Percentiles rank a stretch among this genome's conserved stretches.
phyloP scores from a whole-genome alignment of 35 echinoderm and acorn worm genomes.

The Apostichopus parvimensis region DNA sequence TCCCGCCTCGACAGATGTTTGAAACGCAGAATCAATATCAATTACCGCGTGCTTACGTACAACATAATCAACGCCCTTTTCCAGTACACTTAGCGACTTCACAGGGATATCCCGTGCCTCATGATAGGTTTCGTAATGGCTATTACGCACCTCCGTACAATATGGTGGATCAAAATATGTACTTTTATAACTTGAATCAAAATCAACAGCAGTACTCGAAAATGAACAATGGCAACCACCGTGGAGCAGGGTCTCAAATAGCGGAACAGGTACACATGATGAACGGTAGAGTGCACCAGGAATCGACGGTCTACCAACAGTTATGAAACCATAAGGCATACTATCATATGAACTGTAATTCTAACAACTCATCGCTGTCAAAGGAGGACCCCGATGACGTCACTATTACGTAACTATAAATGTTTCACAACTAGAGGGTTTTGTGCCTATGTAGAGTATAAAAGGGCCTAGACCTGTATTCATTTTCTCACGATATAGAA shows the following conservation, averaged over 20 bases:
- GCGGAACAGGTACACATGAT: not conserved
- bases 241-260: not conserved
- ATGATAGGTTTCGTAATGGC: not conserved
- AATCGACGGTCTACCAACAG: not conserved
- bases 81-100: not conserved
- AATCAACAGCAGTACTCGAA: not conserved
- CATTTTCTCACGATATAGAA: too few relatives aligned
- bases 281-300: not conserved
- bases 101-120: not conserved
- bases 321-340: too few relatives aligned
- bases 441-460: too few relatives aligned
- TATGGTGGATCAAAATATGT: not conserved
- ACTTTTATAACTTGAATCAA: not conserved
- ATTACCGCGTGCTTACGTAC: not conserved
- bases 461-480: too few relatives aligned
- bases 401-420: too few relatives aligned
- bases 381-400: too few relatives aligned
- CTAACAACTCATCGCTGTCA: too few relatives aligned
- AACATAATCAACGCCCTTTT: not conserved
- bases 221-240: not conserved
- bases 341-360: too few relatives aligned
- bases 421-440: too few relatives aligned
- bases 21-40: not conserved
- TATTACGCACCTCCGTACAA: not conserved
- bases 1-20: not conserved